A percentile compares a stretch with the other conserved stretches of the same genome.
Conservation (phyloP, 2,888 invertebrate species). For the Eledona agricola region DNA sequence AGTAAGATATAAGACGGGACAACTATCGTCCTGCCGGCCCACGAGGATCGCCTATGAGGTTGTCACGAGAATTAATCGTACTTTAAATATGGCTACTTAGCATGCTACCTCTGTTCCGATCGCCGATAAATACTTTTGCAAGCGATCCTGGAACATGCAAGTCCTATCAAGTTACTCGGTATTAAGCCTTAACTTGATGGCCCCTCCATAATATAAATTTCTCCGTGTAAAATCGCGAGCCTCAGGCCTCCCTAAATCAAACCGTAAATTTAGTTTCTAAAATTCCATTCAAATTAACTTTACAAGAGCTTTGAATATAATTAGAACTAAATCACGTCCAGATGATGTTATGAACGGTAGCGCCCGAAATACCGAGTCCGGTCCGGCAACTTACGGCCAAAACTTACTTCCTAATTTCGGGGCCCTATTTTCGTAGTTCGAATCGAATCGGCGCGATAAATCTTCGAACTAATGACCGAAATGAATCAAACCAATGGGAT, state of each 20-base stretch:
- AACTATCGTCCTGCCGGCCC: background rate
- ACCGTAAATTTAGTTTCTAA: slow-evolving; percentile 30
- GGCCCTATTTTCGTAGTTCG: slow-evolving; percentile 6
- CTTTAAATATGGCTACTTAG: slow-evolving; percentile 53
- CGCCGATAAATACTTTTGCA: slow-evolving; percentile 51
- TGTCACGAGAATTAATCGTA: slow-evolving; percentile 48
- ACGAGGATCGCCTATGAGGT: slow-evolving; percentile 13
- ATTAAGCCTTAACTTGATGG: slow-evolving; percentile 25
- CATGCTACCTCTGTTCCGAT: slow-evolving; percentile 54
- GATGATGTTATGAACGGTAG: slow-evolving; percentile 33
- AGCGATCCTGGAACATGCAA: slow-evolving; percentile 40
- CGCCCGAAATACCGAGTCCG: slow-evolving; percentile 3
- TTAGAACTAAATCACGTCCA: slow-evolving; percentile 30
- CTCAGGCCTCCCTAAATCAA: slow-evolving; percentile 7
- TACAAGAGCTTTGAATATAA: slow-evolving; percentile 32
- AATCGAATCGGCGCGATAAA: slow-evolving; percentile 26
- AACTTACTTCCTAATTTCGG: slow-evolving; percentile 22
- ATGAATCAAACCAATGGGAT: slow-evolving; percentile 35
- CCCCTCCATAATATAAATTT: slow-evolving; percentile 10
- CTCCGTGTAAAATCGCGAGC: slow-evolving; percentile 24
- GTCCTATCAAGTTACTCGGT: slow-evolving; percentile 25
- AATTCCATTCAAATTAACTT: slow-evolving; percentile 39
- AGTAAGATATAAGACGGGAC: no score
- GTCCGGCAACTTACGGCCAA: no score
- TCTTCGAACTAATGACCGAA: slow-evolving; percentile 30